Base-by-base conservation (phyloP, 2,797 vertebrate genomes). In the Oryzias sinensis region DNA sequence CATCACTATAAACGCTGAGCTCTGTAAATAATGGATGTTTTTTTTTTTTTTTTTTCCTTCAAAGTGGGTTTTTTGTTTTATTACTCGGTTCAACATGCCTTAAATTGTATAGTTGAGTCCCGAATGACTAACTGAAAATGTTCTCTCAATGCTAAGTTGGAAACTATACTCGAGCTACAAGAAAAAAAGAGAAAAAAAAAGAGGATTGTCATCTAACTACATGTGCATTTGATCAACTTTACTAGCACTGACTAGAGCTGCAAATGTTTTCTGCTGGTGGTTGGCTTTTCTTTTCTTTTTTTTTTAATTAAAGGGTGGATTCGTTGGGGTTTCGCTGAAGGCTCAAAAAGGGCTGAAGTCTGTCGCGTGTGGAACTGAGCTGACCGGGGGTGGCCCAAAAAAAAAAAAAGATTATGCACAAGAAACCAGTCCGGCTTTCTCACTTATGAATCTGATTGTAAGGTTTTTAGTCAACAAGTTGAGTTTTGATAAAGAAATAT, bases 61-160 rank as follows among this genome's bases (percentile, higher is more conserved):
- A 70, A 77, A 73, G 80, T 81, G 59, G 60, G 51, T 5, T 52
- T 82, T 88, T 88, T 84, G 68, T 79, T 88, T 79, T 76, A 69
- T 76, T 76, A 79, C 72, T 81, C 59, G 76, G 77, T 84, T 89
- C 68, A 72, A 91, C 87, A 91, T 91, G 92, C 92, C 91, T 93
- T 93, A 91, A 91, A 83, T 80, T 90, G 88, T 91, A 89, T 83
- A 91, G 83, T 84, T 79, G 59, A 69, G 82, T 84, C 80, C 62
- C 51, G 49, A 79, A 80, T 11, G 59, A 72, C 77, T 60, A 84
- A 77, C 66, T 69, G 69, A 80, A 82, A 66, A 80, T 69, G 57
- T 80, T 82, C 63, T 83, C 33, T 22, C 57, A 70, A 58, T 56
- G 62, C 55, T 7, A n/a, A 59, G 71, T 83, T 80, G 67, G 77